These are phyloP conservation scores for Volucella zonaria DNA, from an alignment of 2,888 invertebrate genomes.

Conservation along the genomic window DNA sequence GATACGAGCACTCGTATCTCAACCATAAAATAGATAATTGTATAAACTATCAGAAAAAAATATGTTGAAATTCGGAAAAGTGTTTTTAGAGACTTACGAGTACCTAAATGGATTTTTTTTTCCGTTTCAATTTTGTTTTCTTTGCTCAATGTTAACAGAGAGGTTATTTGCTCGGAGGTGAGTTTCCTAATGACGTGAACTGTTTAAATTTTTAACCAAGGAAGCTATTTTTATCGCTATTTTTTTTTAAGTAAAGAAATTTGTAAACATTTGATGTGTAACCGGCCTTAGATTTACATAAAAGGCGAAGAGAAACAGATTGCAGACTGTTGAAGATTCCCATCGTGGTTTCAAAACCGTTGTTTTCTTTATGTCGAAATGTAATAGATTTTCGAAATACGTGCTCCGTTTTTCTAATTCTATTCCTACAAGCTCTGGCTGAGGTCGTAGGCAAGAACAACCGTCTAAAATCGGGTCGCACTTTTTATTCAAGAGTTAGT, in stretches of 20 bases:
- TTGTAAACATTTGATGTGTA: too few species aligned
- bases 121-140: neutral
- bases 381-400: too few species aligned
- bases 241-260: slow-evolving; percentile 1
- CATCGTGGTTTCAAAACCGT: too few species aligned
- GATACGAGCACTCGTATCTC: slow-evolving; percentile 19
- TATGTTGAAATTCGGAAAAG: slow-evolving; percentile 28
- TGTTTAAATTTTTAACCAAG: slow-evolving; percentile 14
- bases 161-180: neutral
- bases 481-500: too few species aligned
- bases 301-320: too few species aligned
- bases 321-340: too few species aligned
- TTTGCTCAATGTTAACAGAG: neutral
- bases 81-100: neutral
- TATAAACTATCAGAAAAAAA: slow-evolving; percentile 30
- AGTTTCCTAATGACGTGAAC: slow-evolving; percentile 3
- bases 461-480: too few species aligned
- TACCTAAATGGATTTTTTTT: neutral
- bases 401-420: too few species aligned
- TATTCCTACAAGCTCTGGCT: too few species aligned
- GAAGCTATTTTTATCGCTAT: slow-evolving; percentile 11
- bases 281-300: too few species aligned
- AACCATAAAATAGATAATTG: slow-evolving; percentile 33
- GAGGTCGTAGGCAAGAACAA: too few species aligned
- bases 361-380: too few species aligned